Percentiles rank a stretch among this genome's conserved stretches.
Evolutionary conservation across 1,140 invertebrate species (phyloP).

Genomic region (Diploscapter pachys): DNA sequence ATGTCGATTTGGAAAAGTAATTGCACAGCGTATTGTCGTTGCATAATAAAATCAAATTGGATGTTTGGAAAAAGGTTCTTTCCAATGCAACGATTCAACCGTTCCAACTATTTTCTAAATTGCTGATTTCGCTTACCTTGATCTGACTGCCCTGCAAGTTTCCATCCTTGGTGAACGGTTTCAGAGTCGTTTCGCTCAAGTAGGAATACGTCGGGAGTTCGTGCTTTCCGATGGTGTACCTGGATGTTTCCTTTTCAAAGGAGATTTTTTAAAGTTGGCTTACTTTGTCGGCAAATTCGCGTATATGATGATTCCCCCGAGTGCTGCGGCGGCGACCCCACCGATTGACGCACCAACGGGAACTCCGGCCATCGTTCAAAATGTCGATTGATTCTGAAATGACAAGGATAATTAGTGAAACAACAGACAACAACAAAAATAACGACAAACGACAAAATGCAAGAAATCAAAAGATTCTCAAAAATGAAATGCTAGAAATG

Average conservation of each 20-base stretch:
- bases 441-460: too few relatives aligned
- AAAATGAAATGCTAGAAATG: too few relatives aligned
- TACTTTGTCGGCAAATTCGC: slow-evolving; percentile 37
- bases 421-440: too few relatives aligned
- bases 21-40: too few relatives aligned
- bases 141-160: neutral
- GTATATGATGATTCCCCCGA: slow-evolving; percentile 36
- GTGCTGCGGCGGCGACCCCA: slow-evolving; percentile 26
- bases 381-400: too few relatives aligned
- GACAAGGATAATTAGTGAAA: too few relatives aligned
- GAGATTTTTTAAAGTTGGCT: too few relatives aligned
- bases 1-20: slow-evolving; percentile 5
- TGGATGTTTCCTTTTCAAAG: too few relatives aligned
- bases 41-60: neutral
- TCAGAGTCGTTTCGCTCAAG: slow-evolving; percentile 20
- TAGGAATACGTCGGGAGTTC: slow-evolving; percentile 24
- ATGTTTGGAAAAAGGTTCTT: neutral
- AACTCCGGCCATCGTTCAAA: too few relatives aligned
- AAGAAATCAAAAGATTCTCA: too few relatives aligned
- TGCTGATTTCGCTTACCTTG: slow-evolving; percentile 8
- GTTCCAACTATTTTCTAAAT: neutral
- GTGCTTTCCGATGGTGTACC: slow-evolving; percentile 35
- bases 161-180: slow-evolving; percentile 22
- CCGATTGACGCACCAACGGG: slow-evolving; percentile 9
- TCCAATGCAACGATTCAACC: neutral